A percentile compares a stretch with the other conserved stretches of the same genome.
phyloP scores from a whole-genome alignment of 2,888 invertebrate genomes.

The Drosophila neotestacea region DNA sequence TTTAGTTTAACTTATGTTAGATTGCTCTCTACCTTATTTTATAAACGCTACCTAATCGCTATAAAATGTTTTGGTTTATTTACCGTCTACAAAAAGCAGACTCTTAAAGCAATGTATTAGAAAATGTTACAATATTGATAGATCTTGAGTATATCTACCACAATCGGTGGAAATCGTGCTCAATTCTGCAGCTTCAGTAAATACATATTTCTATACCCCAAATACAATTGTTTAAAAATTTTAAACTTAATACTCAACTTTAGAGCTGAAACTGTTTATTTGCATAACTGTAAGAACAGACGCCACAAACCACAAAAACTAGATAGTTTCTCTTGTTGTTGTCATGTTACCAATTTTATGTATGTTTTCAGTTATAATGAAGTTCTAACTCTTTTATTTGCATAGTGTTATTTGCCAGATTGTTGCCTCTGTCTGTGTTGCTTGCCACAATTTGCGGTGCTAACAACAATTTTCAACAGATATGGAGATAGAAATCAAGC shows the following conservation, averaged over 20 bases:
- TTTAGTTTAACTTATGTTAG: too few relatives aligned
- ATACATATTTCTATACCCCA: too few relatives aligned
- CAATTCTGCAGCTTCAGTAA: too few relatives aligned
- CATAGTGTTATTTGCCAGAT: conserved; percentile 20
- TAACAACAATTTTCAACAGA: conserved; percentile 20
- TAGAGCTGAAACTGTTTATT: conserved; percentile 9
- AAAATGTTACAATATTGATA: too few relatives aligned
- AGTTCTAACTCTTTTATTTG: conserved; percentile 39
- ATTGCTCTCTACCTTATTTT: too few relatives aligned
- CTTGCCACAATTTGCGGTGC: conserved; percentile 47
- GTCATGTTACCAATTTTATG: conserved; percentile 17
- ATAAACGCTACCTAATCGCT: too few relatives aligned
- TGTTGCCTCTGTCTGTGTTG: conserved; percentile 15
- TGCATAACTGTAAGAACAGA: conserved; percentile 2
- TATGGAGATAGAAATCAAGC: neutral
- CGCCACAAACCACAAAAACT: conserved; percentile 21
- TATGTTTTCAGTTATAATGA: conserved; percentile 8
- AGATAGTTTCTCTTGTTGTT: conserved; percentile 3
- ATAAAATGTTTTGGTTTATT: too few relatives aligned
- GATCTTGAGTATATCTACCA: too few relatives aligned
- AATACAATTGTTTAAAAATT: neutral
- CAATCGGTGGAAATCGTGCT: too few relatives aligned
- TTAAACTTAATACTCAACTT: neutral
- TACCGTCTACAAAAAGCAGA: too few relatives aligned
- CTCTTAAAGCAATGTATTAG: too few relatives aligned